Evolutionary conservation across 2,113 vertebrate genomes (phyloP).

Genomic region (Phylloscopus trochiloides): DNA sequence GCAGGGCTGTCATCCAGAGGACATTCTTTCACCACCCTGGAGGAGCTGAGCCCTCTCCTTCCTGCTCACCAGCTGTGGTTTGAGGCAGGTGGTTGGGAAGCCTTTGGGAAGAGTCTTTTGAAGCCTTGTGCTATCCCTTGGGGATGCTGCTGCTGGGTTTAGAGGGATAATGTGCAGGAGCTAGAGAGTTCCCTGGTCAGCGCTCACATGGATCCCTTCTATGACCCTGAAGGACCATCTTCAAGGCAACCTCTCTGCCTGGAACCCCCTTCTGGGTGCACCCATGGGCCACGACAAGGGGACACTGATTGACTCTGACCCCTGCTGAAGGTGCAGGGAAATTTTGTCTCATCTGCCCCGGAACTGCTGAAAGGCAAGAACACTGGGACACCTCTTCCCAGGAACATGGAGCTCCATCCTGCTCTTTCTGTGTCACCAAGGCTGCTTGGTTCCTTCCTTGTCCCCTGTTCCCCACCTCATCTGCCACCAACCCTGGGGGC

Average conservation of each 20-base stretch:
- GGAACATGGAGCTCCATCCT: background rate
- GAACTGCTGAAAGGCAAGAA: background rate
- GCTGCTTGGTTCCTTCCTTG: background rate
- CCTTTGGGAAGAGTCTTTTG: background rate
- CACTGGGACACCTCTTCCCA: background rate
- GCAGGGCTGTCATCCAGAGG: background rate
- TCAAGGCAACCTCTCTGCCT: background rate
- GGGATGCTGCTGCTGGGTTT: background rate
- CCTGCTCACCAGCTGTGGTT: rapidly evolving
- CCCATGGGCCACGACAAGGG: background rate
- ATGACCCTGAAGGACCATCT: background rate
- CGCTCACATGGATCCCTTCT: rapidly evolving
- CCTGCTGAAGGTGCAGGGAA: background rate
- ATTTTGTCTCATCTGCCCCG: background rate
- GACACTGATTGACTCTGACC: background rate
- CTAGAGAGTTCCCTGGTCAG: background rate
- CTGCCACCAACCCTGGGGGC: background rate
- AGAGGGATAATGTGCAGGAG: background rate
- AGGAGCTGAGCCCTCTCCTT: background rate
- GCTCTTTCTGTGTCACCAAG: background rate
- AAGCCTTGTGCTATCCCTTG: background rate
- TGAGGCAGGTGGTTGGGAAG: background rate
- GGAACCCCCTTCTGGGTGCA: background rate
- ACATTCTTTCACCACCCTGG: background rate
- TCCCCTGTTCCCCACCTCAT: background rate